Percentiles rank a stretch among this genome's conserved stretches.
Conservation (phyloP, 2,888 invertebrate genomes). For the Ephialtes manifestator region DNA sequence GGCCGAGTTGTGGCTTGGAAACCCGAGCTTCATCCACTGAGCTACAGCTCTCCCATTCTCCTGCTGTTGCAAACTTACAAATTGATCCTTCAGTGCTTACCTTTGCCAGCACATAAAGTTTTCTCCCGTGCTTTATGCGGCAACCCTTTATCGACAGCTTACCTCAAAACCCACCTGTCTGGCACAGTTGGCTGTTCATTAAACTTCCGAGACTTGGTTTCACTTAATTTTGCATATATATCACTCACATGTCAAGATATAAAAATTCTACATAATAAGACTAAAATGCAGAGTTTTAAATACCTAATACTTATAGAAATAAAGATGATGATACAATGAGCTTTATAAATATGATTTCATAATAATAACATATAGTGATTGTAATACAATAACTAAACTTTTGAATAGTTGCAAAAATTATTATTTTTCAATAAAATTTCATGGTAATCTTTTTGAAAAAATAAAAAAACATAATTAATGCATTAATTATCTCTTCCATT, state of each 20-base stretch:
- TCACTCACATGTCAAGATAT: neutral
- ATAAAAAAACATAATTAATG: too few relatives aligned
- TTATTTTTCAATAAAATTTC: too few relatives aligned
- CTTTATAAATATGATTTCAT: too few relatives aligned
- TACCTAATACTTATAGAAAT: too few relatives aligned
- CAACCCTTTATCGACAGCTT: constrained; percentile 8
- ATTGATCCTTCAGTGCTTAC: constrained; percentile 30
- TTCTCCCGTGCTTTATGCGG: constrained; percentile 16
- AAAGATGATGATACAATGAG: too few relatives aligned
- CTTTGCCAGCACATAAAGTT: neutral
- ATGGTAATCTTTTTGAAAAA: too few relatives aligned
- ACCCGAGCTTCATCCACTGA: neutral
- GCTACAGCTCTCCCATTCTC: neutral
- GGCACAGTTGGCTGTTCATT: neutral
- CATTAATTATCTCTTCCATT: too few relatives aligned
- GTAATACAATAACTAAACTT: too few relatives aligned
- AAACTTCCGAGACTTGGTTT: neutral
- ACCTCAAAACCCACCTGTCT: neutral
- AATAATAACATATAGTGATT: too few relatives aligned
- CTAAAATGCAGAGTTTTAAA: too few relatives aligned
- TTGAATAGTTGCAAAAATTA: too few relatives aligned
- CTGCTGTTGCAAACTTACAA: constrained; percentile 2
- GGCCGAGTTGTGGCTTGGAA: too few relatives aligned
- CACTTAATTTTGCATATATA: neutral
- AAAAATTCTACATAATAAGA: neutral